Base-by-base conservation (phyloP, 1,140 invertebrate genomes). In the Pseudomyrmex gracilis region DNA sequence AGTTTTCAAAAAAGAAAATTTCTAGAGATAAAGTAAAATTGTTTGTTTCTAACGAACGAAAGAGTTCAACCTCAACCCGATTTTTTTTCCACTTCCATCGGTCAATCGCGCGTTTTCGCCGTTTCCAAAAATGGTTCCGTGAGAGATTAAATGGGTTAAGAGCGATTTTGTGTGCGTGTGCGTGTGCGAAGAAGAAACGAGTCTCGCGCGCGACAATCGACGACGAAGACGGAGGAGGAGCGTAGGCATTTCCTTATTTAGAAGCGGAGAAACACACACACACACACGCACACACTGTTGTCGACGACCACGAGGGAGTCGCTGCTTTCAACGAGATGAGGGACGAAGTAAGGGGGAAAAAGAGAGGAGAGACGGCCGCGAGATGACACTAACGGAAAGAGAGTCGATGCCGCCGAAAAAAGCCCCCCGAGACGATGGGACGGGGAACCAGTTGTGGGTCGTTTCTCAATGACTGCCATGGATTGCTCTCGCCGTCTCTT, bases 171-270 rank as follows among this genome's bases (percentile, higher is more conserved):
- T 5, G 34, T 20, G 15, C n/a, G 61, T 13, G 34, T 2, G 34
- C 12, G n/a, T 5, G 51, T 57, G 24, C 24, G 58, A 57, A 43
- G 71, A 15, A 73, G 71, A 15, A 73, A 34, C 20, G 34, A 76
- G 45, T 2, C 34, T 34, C 9, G 64, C 34, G 63, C 66, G 64
- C 76, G 76, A 71, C 66, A 80, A 80, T 80, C 85, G 76, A 77
- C 84, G 49, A 87, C 63, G 64, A 66, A 68, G 73, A 58, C 66
- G 55, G 73, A 66, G 61, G 63, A 82, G 85, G 82, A 85, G 90
- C 87, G 78, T 89, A 87, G 90, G 88, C 87, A 90, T 90, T 91
- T 90, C 91, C 91, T 91, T 91, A 91, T 91, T 91, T 91, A 90
- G 91, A 90, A 90, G 68, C 80, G 74, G 77, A 85, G 89, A 91